phyloP scores from a whole-genome alignment of 2,797 vertebrate genomes.

The Myotis pilosus region DNA sequence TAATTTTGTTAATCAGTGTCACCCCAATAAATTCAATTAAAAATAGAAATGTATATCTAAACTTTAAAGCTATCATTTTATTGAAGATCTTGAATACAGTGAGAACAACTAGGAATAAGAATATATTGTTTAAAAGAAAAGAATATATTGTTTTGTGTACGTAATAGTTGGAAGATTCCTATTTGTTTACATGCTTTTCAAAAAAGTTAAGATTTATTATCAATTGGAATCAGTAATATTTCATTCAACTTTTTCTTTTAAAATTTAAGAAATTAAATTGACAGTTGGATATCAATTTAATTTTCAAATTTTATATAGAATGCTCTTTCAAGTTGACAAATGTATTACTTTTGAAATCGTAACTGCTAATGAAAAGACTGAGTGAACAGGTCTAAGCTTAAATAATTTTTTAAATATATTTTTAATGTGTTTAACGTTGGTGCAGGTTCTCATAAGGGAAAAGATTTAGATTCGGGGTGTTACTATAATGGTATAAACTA shows the following conservation, averaged over 20 bases:
- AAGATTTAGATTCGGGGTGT: neutral
- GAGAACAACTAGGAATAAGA: constrained; percentile 19
- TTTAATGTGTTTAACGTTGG: neutral
- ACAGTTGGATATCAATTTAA: neutral
- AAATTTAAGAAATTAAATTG: constrained; percentile 41
- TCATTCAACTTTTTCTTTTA: constrained; percentile 18
- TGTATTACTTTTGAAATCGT: constrained; percentile 22
- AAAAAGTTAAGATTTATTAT: constrained; percentile 36
- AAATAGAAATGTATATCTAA: constrained; percentile 59
- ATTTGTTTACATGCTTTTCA: constrained; percentile 52
- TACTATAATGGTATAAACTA: neutral
- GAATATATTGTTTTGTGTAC: constrained; percentile 35
- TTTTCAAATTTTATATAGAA: constrained; percentile 16
- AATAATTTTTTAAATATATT: neutral
- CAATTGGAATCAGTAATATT: neutral
- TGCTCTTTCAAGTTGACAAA: constrained; percentile 21
- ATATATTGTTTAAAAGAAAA: neutral
- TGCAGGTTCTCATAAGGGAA: neutral
- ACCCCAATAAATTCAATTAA: neutral
- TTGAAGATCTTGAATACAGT: constrained; percentile 51
- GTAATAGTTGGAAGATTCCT: constrained; percentile 18
- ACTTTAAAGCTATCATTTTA: constrained; percentile 66
- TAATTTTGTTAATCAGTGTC: neutral
- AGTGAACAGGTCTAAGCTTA: neutral
- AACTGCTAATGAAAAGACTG: constrained; percentile 3